phyloP scores from a whole-genome alignment of 2,888 invertebrate genomes.

The Lithosia quadra region DNA sequence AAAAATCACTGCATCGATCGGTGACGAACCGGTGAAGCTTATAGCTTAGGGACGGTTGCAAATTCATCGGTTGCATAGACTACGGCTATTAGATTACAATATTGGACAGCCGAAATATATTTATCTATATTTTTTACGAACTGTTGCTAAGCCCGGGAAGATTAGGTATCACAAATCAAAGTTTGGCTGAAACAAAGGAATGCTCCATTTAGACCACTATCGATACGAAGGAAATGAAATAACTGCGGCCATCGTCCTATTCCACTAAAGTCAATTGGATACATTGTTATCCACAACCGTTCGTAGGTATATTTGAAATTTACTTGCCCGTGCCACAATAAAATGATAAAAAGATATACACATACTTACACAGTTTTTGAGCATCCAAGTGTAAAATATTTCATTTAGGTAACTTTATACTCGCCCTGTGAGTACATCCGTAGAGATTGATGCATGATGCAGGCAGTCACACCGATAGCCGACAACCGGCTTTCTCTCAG shows the following conservation, averaged over 20 bases:
- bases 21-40: too few relatives aligned
- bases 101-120: slow-evolving; percentile 66
- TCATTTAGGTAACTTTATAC: slow-evolving; percentile 44
- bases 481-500: slow-evolving; percentile 75
- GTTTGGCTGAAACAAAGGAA: slow-evolving; percentile 80
- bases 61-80: not conserved
- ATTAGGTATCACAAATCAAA: slow-evolving; percentile 72
- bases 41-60: too few relatives aligned
- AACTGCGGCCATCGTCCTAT: slow-evolving; percentile 54
- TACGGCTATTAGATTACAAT: not conserved
- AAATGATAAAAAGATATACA: slow-evolving; percentile 6
- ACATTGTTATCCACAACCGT: slow-evolving; percentile 13
- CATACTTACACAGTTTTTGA: slow-evolving; percentile 17
- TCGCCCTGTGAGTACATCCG: slow-evolving; percentile 37
- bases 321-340: slow-evolving; percentile 14
- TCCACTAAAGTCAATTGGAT: slow-evolving; percentile 38
- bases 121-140: slow-evolving; percentile 84
- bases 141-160: slow-evolving; percentile 81
- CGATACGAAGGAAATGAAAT: slow-evolving; percentile 54
- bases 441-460: slow-evolving; percentile 55
- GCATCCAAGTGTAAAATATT: slow-evolving; percentile 32
- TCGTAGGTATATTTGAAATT: slow-evolving; percentile 37
- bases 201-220: slow-evolving; percentile 61
- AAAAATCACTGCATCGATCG: too few relatives aligned
- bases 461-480: slow-evolving; percentile 50